Evolutionary conservation across 2,888 invertebrate species (phyloP).

Genomic region (Lomographa bimaculata): DNA sequence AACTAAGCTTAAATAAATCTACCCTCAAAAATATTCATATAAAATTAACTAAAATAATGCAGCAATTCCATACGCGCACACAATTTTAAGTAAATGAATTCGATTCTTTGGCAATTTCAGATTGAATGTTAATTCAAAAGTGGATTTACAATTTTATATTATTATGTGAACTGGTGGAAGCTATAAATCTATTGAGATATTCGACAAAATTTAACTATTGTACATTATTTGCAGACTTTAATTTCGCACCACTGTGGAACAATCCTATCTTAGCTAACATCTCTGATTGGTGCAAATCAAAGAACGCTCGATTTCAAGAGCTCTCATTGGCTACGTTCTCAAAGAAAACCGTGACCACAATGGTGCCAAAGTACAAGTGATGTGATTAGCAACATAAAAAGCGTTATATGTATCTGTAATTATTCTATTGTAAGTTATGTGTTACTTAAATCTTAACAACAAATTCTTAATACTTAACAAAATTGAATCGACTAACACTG

Average conservation of each 20-base stretch:
- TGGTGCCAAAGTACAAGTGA: constrained; percentile 42
- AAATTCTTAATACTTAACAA: constrained; percentile 52
- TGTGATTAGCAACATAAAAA: constrained; percentile 68
- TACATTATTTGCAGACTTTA: constrained; percentile 54
- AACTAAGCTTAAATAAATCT: constrained; percentile 45
- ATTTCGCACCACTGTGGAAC: constrained; percentile 41
- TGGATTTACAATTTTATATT: constrained; percentile 74
- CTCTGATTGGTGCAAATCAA: constrained; percentile 17
- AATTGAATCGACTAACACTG: constrained; percentile 67
- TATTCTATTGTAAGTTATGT: constrained; percentile 64
- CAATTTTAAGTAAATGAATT: constrained; percentile 61
- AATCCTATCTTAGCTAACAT: constrained; percentile 1
- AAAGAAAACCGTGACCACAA: constrained; percentile 31
- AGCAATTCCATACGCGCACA: constrained; percentile 61
- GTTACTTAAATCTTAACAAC: constrained; percentile 53
- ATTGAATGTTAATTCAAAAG: constrained; percentile 66
- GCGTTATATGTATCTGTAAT: constrained; percentile 59
- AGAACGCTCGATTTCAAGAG: constrained; percentile 5
- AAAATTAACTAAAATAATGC: constrained; percentile 46
- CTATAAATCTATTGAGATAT: constrained; percentile 70
- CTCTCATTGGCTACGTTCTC: constrained; percentile 24
- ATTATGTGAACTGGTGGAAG: constrained; percentile 67
- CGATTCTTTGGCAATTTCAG: constrained; percentile 80
- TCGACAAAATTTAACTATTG: constrained; percentile 69
- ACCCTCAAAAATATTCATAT: constrained; percentile 42